Evolutionary conservation across 2,797 vertebrate genomes (phyloP), one percentile per base, ranked within the genome.

Genomic region (Danio choprae): DNA sequence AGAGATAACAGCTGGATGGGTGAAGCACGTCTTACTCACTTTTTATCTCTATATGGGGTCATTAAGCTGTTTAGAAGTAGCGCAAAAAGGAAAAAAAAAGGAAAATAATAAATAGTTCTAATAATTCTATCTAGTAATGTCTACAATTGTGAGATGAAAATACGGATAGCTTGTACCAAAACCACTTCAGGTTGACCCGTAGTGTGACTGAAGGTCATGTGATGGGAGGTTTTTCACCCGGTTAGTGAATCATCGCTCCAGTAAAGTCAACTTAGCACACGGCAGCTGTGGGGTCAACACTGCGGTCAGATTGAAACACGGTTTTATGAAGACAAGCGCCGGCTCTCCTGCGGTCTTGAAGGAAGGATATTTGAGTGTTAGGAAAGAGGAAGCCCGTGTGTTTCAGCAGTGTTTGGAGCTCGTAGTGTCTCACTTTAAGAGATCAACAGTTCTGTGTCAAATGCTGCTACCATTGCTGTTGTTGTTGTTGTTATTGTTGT

Each of bases 21-120:
- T 41, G 43, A 78, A 73, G 69, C 69, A 36, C 46, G 56, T 76
- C 72, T 83, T 29, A 56, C 60, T 81, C 64, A 76, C 70, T 70
- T 12, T 62, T 63, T 5, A 56, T 44, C 81, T 80, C 56, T 81
- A 78, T 79, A 43, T 80, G 60, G 18, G 86, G 85, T 60, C 70
- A 89, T 90, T 87, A 83, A 87, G 85, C 75, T 86, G 84, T 83
- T 90, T 40, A 48, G 59, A 90, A 89, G 86, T 48, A 53, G 20
- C 59, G 15, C 6, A 53, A 55, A 51, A 86, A n/a, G n/a, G n/a
- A 90, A 81, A 75, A 87, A 77, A 84, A 84, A 81, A 60, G 86
- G 80, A 88, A 86, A 83, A 87, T 84, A 92, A 94, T 94, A 94
- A 94, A 94, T 93, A 93, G 86, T 91, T 90, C 87, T 83, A 89